These are phyloP conservation scores for Campaea margaritaria DNA, from an alignment of 2,888 invertebrate species.

Conservation along the genomic window DNA sequence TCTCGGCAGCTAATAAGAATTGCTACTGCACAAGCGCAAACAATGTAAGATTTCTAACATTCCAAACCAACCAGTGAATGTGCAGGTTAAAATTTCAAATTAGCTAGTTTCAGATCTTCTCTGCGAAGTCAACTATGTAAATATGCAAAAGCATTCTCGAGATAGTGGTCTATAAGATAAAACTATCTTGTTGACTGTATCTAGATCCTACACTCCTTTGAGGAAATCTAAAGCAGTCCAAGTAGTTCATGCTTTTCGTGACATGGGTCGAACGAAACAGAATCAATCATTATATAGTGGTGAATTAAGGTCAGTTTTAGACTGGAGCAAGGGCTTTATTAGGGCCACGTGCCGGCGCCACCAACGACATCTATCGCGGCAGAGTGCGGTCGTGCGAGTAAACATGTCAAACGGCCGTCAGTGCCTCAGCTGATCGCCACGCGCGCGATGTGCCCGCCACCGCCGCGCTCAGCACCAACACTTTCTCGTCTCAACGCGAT, in stretches of 20 bases:
- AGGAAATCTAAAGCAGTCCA: too few species aligned
- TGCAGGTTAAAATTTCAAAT: constrained; percentile 15
- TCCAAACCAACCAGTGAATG: constrained; percentile 1
- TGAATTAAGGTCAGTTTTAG: constrained; percentile 12
- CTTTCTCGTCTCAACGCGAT: constrained; percentile 67
- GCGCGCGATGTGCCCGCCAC: constrained; percentile 56
- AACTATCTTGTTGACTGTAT: constrained; percentile 3
- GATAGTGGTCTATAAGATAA: constrained; percentile 25
- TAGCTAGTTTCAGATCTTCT: constrained; percentile 1
- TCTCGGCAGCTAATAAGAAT: constrained; percentile 28
- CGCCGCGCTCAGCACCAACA: constrained; percentile 61
- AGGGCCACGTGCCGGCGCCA: constrained; percentile 48
- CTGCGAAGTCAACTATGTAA: constrained; percentile 8
- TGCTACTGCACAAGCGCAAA: constrained; percentile 10
- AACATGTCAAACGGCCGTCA: constrained; percentile 80
- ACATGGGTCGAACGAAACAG: too few species aligned
- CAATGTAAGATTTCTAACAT: constrained; percentile 9
- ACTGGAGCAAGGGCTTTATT: constrained; percentile 46
- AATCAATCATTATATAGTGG: neutral
- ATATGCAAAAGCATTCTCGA: constrained; percentile 20
- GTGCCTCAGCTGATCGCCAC: constrained; percentile 81
- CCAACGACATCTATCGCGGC: constrained; percentile 74
- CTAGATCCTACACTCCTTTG: too few species aligned
- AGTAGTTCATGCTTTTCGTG: too few species aligned
- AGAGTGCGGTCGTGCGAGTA: constrained; percentile 64